Evolutionary conservation across 2,113 vertebrate genomes (phyloP).

Genomic region (Sylvietta virens): DNA sequence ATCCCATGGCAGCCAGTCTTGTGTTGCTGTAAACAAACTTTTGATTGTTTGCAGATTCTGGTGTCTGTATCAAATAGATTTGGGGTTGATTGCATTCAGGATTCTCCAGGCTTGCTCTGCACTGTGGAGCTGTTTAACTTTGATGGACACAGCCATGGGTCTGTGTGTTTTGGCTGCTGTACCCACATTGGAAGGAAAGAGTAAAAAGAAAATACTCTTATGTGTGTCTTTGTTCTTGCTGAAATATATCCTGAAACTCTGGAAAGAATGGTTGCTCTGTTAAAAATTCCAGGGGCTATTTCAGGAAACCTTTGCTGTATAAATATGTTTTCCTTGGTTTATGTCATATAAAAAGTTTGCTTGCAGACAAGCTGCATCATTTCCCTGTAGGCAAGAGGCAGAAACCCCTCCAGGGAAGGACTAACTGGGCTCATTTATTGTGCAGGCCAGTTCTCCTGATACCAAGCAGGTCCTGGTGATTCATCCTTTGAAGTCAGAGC

Average conservation of each 20-base stretch:
- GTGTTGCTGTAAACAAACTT: neutral
- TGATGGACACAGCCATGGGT: neutral
- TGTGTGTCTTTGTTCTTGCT: neutral
- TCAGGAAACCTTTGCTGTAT: neutral
- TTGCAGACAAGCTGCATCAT: neutral
- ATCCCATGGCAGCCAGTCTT: neutral
- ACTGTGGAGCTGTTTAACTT: neutral
- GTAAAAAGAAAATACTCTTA: neutral
- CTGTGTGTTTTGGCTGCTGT: neutral
- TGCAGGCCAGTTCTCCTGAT: neutral
- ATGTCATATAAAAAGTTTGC: neutral
- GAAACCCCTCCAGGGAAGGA: neutral
- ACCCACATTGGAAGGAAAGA: neutral
- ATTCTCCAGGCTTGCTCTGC: neutral
- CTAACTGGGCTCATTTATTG: neutral
- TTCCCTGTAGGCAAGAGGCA: neutral
- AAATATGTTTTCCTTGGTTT: neutral
- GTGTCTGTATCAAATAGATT: neutral
- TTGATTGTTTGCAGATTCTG: neutral
- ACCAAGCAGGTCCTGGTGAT: neutral
- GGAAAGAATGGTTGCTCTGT: neutral
- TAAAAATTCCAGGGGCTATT: neutral
- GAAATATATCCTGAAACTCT: neutral
- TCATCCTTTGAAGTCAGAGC: slow-evolving; percentile 25
- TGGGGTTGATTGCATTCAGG: neutral